Evolutionary conservation across 2,113 vertebrate genomes (phyloP).

Genomic region (Gavia stellata): DNA sequence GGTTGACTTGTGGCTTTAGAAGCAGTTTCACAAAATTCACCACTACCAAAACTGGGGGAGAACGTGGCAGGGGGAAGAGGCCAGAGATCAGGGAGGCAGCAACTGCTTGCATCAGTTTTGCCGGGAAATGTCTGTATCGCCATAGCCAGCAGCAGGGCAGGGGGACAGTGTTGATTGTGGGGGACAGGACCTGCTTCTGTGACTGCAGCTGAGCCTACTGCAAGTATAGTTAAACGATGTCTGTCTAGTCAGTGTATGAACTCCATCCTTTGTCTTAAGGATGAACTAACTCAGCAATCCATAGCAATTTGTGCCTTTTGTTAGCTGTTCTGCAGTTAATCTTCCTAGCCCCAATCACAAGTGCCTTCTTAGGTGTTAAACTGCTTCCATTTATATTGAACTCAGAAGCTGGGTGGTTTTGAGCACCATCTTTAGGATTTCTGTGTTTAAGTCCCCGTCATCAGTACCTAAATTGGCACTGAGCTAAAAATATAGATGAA

Average conservation of each 20-base stretch:
- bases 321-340: not conserved
- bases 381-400: not conserved
- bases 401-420: not conserved
- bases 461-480: not conserved
- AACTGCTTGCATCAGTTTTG: not conserved
- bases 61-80: accelerated
- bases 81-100: not conserved
- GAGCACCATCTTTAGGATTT: not conserved
- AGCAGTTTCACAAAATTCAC: not conserved
- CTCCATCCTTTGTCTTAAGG: not conserved
- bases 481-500: not conserved
- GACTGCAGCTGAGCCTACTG: not conserved
- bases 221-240: not conserved
- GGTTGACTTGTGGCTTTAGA: not conserved
- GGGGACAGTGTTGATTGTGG: no score
- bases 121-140: not conserved
- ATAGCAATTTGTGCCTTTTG: not conserved
- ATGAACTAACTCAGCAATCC: not conserved
- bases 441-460: not conserved
- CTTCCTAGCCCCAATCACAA: not conserved
- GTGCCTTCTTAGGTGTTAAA: not conserved
- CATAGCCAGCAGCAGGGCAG: not conserved
- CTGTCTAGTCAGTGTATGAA: not conserved
- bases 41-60: not conserved
- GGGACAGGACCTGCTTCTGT: not conserved